Conservation (phyloP, 2,888 invertebrate genomes). For the Dioctria rufipes region DNA sequence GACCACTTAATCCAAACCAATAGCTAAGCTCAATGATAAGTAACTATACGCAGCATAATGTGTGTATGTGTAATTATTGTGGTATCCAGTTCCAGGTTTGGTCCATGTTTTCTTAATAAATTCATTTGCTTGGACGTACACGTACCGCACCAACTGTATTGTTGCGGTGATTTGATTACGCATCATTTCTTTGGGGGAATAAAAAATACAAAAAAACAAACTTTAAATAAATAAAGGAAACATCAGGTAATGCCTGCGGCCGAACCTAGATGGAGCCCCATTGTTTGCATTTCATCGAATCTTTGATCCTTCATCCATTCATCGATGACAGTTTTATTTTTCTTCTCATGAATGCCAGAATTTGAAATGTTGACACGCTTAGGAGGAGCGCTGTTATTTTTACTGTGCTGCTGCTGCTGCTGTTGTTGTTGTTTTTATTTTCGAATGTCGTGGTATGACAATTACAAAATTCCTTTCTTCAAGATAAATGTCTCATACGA, state of each 20-base stretch:
- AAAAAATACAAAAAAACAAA: not conserved
- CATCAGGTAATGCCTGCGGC: not conserved
- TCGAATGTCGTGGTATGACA: not conserved
- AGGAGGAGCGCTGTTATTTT: slow-evolving; percentile 2
- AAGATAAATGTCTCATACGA: not conserved
- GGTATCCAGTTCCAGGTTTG: slow-evolving; percentile 1
- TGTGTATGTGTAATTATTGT: slow-evolving; percentile 15
- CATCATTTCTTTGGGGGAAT: not conserved
- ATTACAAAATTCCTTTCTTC: slow-evolving; percentile 1
- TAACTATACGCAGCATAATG: not conserved
- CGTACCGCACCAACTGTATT: too few species aligned
- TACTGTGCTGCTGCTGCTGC: not conserved
- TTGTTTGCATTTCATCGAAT: slow-evolving; percentile 52
- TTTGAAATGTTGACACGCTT: slow-evolving; percentile 19
- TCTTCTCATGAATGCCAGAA: not conserved
- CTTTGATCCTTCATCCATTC: slow-evolving; percentile 30
- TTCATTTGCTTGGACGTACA: slow-evolving; percentile 1
- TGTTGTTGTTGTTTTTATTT: too few species aligned
- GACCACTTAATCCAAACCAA: not conserved
- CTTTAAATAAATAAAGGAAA: not conserved
- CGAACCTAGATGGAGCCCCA: slow-evolving; percentile 5
- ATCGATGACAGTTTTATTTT: slow-evolving; percentile 26
- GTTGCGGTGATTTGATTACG: slow-evolving; percentile 18
- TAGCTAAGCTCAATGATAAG: not conserved
- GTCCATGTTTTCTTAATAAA: slow-evolving; percentile 14